Percentiles rank a stretch among this genome's conserved stretches.
These are phyloP conservation scores for Saguinus imperator DNA, from an alignment of 2,113 vertebrate species.

Conservation along the genomic window DNA sequence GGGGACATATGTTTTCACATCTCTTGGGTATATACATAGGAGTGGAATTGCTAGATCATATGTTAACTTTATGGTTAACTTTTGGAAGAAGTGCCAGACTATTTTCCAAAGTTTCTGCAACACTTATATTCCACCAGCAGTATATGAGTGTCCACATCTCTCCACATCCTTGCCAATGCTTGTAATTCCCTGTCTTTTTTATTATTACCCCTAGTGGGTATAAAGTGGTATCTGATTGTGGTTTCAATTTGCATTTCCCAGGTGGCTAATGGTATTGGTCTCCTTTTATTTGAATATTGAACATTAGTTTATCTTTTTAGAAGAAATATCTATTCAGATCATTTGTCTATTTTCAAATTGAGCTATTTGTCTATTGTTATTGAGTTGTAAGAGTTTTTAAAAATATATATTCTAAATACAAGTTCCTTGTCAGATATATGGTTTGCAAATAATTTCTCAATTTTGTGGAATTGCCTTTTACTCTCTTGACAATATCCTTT, in stretches of 20 bases:
- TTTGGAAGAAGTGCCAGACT: neutral
- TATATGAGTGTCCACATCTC: neutral
- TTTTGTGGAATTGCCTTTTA: neutral
- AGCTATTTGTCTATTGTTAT: neutral
- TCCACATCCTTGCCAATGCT: neutral
- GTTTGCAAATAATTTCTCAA: neutral
- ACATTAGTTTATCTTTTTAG: neutral
- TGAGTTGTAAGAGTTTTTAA: neutral
- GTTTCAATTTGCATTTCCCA: neutral
- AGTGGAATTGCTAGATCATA: neutral
- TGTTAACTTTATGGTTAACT: neutral
- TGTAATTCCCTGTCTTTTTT: neutral
- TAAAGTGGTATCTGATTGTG: neutral
- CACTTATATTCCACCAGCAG: neutral
- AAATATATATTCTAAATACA: neutral
- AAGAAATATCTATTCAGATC: neutral
- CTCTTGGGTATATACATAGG: neutral
- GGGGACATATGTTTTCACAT: neutral
- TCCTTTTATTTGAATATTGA: neutral
- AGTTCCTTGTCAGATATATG: neutral
- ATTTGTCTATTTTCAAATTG: neutral
- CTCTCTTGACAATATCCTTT: neutral
- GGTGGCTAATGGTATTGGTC: neutral
- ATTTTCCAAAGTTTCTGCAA: neutral
- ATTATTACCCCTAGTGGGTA: neutral